Evolutionary conservation across 2,888 invertebrate genomes (phyloP), one percentile per base, ranked within the genome.

Genomic region (Willowsia nigromaculata): DNA sequence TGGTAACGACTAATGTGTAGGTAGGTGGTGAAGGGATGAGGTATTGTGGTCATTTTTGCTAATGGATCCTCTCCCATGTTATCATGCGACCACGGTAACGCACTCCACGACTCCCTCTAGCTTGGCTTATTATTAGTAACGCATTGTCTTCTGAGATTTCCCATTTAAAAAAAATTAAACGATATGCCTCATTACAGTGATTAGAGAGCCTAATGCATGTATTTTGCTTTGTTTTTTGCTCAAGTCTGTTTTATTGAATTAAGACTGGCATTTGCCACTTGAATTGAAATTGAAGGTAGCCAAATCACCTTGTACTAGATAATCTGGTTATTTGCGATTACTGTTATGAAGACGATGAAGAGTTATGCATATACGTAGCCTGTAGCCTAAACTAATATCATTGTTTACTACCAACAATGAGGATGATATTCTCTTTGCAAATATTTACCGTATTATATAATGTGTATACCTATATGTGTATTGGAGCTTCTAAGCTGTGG

Each of bases 201-300:
- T 50, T 50, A 50, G 5, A 11, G 3, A 15, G 15, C 11, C 15
- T 11, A 11, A 50, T 2, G 15, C 15, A 50, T n/a, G 15, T 50
- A n/a, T 13, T 9, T 37, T 6, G 5, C 37, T 4, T 37, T 37
- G 37, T 9, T 37, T 9, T 4, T 37, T 37, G 37, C 37, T 37
- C 4, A 6, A 37, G n/a, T 50, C 15, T 3, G 3, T 50, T n/a
- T 50, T 27, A 76, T 50, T 78, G 50, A 80, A 80, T 53, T 56
- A 30, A 53, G 50, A n/a, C n/a, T n/a, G n/a, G n/a, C 15, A 13
- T 43, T 53, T 56, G 65, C 30, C 13, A 37, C 37, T 65, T 65
- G 37, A 33, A 65, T 37, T 65, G 6, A 65, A 59, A 62, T 62
- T 74, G 84, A 84, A 84, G 84, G 84, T 84, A 56, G 84, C 84